Percentiles rank a stretch among this genome's conserved stretches.
These are phyloP conservation scores for Adoxophyes honmai DNA, from an alignment of 1,140 invertebrate genomes.

Conservation along the genomic window DNA sequence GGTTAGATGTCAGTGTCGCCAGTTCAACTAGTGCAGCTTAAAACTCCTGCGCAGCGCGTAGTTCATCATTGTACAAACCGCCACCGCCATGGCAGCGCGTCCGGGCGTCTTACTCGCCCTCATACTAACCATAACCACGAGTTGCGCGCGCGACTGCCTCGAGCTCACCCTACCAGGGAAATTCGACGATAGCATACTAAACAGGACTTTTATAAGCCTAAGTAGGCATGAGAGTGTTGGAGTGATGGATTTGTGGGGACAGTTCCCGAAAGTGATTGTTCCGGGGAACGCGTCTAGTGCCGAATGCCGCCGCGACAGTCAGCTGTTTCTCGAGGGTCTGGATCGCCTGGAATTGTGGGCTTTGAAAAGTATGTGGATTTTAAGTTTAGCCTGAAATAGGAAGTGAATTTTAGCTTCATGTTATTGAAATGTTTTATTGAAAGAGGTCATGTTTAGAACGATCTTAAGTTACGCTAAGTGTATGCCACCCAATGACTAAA, in stretches of 20 bases:
- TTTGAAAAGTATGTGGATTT: slow-evolving; percentile 76
- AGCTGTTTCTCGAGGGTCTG: slow-evolving; percentile 62
- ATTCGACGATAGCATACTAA: slow-evolving; percentile 47
- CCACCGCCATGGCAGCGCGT: slow-evolving; percentile 48
- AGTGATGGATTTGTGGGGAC: slow-evolving; percentile 54
- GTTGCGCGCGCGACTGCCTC: slow-evolving; percentile 55
- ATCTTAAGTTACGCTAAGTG: too few relatives aligned
- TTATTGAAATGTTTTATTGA: too few relatives aligned
- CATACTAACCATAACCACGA: slow-evolving; percentile 26
- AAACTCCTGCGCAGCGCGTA: slow-evolving; percentile 1
- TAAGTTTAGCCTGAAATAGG: slow-evolving; percentile 5
- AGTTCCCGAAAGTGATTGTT: slow-evolving; percentile 63
- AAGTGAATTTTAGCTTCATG: not conserved
- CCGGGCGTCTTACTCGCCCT: slow-evolving; percentile 48
- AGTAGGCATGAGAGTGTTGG: slow-evolving; percentile 43
- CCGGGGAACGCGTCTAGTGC: slow-evolving; percentile 62
- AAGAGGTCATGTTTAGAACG: too few relatives aligned
- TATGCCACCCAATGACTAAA: too few relatives aligned
- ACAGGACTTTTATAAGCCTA: slow-evolving; percentile 54
- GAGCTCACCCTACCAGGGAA: slow-evolving; percentile 53
- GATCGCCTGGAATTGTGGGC: slow-evolving; percentile 78
- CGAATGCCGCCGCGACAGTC: slow-evolving; percentile 65
- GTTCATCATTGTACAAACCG: not conserved
- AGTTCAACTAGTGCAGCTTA: not conserved
- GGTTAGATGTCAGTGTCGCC: slow-evolving; percentile 4